Conservation (phyloP, 2,797 vertebrate genomes). For the Diplodus sargus region DNA sequence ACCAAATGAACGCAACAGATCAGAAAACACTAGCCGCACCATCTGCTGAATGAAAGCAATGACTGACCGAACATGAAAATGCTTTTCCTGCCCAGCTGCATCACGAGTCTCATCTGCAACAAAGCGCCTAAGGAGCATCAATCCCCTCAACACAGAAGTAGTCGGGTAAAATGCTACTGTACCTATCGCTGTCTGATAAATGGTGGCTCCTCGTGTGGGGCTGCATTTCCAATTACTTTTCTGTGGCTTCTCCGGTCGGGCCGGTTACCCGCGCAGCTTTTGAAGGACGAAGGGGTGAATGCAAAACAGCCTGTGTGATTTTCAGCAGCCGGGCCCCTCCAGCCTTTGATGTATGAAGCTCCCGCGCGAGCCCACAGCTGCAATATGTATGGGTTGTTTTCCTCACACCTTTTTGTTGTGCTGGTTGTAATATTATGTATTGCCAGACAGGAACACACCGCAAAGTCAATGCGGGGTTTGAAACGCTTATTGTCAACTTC, state of each 20-base stretch:
- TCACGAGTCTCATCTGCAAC: slow-evolving; percentile 48
- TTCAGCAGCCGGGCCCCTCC: slow-evolving; percentile 32
- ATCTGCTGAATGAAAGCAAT: slow-evolving; percentile 24
- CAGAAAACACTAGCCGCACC: neutral
- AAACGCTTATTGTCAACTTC: slow-evolving; percentile 48
- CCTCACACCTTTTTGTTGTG: slow-evolving; percentile 29
- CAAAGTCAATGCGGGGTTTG: slow-evolving; percentile 37
- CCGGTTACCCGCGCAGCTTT: slow-evolving; percentile 36
- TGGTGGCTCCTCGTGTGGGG: slow-evolving; percentile 51
- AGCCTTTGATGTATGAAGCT: slow-evolving; percentile 65
- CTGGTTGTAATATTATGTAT: slow-evolving; percentile 47
- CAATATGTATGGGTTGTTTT: slow-evolving; percentile 51
- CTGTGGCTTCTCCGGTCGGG: slow-evolving; percentile 50
- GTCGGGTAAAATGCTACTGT: slow-evolving; percentile 42
- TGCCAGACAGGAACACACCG: slow-evolving; percentile 48
- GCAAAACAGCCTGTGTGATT: slow-evolving; percentile 61
- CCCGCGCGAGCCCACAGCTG: slow-evolving; percentile 28
- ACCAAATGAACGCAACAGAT: slow-evolving; percentile 10
- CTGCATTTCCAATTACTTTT: slow-evolving; percentile 72
- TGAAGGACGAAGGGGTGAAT: slow-evolving; percentile 77
- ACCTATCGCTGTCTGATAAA: slow-evolving; percentile 65
- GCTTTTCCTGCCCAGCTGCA: slow-evolving; percentile 16
- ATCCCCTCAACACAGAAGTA: slow-evolving; percentile 37
- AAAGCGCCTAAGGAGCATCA: slow-evolving; percentile 44
- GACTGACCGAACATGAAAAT: slow-evolving; percentile 26